Percentiles rank a stretch among this genome's conserved stretches.
Evolutionary conservation across 2,888 invertebrate species (phyloP).

Genomic region (Campoplex capitator): DNA sequence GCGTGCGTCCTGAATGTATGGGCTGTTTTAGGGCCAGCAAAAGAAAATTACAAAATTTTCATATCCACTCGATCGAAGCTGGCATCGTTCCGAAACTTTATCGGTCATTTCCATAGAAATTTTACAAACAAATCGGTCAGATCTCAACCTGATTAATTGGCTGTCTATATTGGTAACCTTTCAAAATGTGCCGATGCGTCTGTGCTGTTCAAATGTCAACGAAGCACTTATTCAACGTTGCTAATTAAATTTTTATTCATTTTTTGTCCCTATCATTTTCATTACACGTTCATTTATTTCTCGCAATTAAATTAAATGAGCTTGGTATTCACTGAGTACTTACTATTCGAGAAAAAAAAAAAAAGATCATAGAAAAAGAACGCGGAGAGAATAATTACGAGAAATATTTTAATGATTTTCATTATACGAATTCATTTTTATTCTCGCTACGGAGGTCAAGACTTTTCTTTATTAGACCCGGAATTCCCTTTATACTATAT

Average conservation of each 20-base stretch:
- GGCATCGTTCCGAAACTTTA: background rate
- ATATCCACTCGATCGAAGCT: background rate
- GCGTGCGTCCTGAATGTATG: constrained; percentile 3
- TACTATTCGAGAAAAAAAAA: background rate
- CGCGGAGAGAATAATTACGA: background rate
- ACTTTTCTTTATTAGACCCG: background rate
- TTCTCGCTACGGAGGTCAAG: background rate
- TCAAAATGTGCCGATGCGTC: background rate
- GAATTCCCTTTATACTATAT: constrained; percentile 7
- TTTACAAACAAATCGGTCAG: background rate
- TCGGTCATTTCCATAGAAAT: background rate
- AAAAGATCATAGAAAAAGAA: background rate
- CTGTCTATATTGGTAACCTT: background rate
- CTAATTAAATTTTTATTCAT: background rate
- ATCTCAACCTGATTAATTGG: background rate
- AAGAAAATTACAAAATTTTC: background rate
- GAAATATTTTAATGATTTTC: constrained; percentile 7
- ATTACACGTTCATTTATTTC: background rate
- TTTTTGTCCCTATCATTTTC: background rate
- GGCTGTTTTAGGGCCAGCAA: background rate
- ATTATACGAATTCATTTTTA: background rate
- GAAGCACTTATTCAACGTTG: background rate
- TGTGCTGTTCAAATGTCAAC: background rate
- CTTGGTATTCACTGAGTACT: too few relatives aligned
- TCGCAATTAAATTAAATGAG: background rate